A percentile compares a stretch with the other conserved stretches of the same genome.
Conservation (phyloP, 2,888 invertebrate species). For the Agrochola macilenta region DNA sequence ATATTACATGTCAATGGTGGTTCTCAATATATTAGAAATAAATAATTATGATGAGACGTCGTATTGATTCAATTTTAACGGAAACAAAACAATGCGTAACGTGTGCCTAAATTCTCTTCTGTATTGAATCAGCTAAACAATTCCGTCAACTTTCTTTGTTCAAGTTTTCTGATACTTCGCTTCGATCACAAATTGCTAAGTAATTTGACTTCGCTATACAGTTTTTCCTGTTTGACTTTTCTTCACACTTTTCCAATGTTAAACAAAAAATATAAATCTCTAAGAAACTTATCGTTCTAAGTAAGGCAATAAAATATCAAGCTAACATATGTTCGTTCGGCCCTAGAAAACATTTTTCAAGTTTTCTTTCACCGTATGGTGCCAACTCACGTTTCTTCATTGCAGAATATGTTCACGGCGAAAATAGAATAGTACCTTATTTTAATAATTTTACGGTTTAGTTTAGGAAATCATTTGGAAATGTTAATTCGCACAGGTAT, state of each 20-base stretch:
- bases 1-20: not conserved
- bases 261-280: constrained; percentile 46
- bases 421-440: constrained; percentile 39
- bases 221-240: constrained; percentile 35
- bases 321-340: constrained; percentile 59
- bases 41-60: constrained; percentile 22
- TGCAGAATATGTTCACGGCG: constrained; percentile 16
- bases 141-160: constrained; percentile 39
- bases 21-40: constrained; percentile 21
- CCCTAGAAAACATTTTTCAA: constrained; percentile 60
- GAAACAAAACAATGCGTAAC: constrained; percentile 22
- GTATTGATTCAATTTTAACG: constrained; percentile 33
- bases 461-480: constrained; percentile 25
- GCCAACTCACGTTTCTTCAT: constrained; percentile 47
- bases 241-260: constrained; percentile 27
- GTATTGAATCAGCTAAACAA: constrained; percentile 17
- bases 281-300: constrained; percentile 39
- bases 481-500: constrained; percentile 42
- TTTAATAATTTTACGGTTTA: constrained; percentile 38
- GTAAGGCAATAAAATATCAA: constrained; percentile 63
- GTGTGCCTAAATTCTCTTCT: constrained; percentile 30
- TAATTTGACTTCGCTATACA: constrained; percentile 45
- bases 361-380: constrained; percentile 62
- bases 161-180: constrained; percentile 40
- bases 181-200: constrained; percentile 54